These are phyloP conservation scores for Tinamus guttatus DNA, from an alignment of 2,113 vertebrate genomes.

Conservation along the genomic window DNA sequence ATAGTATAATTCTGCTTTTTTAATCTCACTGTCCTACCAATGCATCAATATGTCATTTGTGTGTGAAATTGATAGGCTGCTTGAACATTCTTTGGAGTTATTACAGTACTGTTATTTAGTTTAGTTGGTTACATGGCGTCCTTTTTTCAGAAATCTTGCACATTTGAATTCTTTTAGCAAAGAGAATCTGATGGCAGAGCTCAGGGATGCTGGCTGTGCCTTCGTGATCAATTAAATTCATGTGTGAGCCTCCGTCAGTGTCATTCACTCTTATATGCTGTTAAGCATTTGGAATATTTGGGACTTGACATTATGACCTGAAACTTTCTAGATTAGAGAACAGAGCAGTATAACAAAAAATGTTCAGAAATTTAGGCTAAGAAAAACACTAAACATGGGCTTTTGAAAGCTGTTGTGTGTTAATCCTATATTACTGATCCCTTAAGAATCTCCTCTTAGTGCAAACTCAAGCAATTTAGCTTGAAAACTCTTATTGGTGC, in stretches of 20 bases:
- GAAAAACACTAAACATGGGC: background rate
- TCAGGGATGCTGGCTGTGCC: background rate
- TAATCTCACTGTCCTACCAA: background rate
- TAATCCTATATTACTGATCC: background rate
- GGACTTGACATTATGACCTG: background rate
- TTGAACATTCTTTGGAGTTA: background rate
- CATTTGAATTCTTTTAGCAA: background rate
- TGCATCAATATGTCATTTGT: background rate
- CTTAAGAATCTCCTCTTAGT: background rate
- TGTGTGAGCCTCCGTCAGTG: background rate
- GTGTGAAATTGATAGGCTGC: background rate
- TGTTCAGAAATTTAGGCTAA: background rate
- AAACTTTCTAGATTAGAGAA: background rate
- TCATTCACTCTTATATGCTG: background rate
- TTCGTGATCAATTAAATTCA: background rate
- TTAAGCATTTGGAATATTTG: background rate
- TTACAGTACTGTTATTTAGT: background rate
- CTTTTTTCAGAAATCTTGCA: background rate
- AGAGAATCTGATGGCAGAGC: background rate
- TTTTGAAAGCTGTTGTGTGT: background rate
- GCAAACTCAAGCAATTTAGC: background rate
- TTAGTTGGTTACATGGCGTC: background rate
- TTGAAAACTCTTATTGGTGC: background rate
- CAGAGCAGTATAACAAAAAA: background rate
- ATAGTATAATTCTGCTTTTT: background rate